These are phyloP conservation scores for Daktulosphaira vitifoliae DNA, from an alignment of 1,140 invertebrate genomes.

Conservation along the genomic window DNA sequence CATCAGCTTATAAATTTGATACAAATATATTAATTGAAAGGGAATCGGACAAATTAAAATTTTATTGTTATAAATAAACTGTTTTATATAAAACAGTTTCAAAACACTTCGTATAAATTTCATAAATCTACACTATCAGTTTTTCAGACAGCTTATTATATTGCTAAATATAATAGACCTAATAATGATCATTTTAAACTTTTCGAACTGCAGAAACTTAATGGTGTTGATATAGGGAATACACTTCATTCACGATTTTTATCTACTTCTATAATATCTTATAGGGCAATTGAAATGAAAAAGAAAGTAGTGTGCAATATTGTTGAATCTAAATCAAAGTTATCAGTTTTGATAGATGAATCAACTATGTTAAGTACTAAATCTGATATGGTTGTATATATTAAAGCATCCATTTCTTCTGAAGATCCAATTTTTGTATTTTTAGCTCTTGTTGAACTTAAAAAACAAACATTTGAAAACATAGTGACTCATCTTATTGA, in stretches of 20 bases:
- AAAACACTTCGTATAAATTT: background rate
- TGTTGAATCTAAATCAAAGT: background rate
- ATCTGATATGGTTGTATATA: conserved; percentile 1
- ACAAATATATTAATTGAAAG: background rate
- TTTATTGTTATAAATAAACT: too few relatives aligned
- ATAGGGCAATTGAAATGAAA: background rate
- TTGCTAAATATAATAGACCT: background rate
- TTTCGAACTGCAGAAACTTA: background rate
- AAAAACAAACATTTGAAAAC: background rate
- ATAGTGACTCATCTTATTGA: conserved; percentile 5
- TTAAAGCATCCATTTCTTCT: conserved; percentile 9
- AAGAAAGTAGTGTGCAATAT: background rate
- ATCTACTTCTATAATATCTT: background rate
- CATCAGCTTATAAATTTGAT: background rate
- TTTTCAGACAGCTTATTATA: conserved; percentile 4
- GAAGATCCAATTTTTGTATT: conserved; percentile 9
- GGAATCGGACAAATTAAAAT: background rate
- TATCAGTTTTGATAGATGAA: conserved; percentile 13
- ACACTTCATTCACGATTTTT: conserved; percentile 9
- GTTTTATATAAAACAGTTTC: background rate
- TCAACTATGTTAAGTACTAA: background rate
- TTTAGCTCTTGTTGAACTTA: background rate
- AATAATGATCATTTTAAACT: conserved; percentile 2
- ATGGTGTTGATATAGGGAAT: background rate
- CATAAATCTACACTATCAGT: background rate